These are phyloP conservation scores for Caenorhabditis virilis DNA, from an alignment of 2,888 invertebrate genomes.

Conservation along the genomic window DNA sequence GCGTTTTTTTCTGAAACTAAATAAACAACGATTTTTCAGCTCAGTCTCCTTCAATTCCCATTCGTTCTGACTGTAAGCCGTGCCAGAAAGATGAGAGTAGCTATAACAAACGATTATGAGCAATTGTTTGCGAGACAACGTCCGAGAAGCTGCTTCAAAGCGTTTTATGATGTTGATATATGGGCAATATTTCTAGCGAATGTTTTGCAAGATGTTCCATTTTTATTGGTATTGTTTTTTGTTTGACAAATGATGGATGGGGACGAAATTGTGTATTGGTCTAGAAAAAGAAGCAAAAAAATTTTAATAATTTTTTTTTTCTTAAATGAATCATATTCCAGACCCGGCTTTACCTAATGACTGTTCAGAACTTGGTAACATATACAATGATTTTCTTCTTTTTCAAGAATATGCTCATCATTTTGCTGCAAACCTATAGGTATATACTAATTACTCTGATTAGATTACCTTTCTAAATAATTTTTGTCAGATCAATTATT, in stretches of 20 bases:
- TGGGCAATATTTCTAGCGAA: constrained; percentile 71
- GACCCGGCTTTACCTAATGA: constrained; percentile 78
- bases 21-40: constrained; percentile 68
- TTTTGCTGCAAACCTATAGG: constrained; percentile 74
- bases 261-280: no score
- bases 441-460: constrained; percentile 4
- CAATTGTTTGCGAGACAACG: constrained; percentile 35
- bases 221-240: constrained; percentile 61
- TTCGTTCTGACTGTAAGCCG: constrained; percentile 86
- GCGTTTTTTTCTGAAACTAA: not conserved
- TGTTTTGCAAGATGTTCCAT: constrained; percentile 71
- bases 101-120: constrained; percentile 62
- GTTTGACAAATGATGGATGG: not conserved
- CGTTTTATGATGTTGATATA: constrained; percentile 69
- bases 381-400: constrained; percentile 97
- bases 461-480: not conserved
- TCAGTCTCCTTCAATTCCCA: constrained; percentile 91
- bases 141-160: constrained; percentile 31
- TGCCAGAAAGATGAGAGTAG: constrained; percentile 68
- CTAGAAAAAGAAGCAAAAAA: no score
- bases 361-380: constrained; percentile 85
- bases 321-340: constrained; percentile 2
- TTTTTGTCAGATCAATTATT: constrained; percentile 40
- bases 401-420: constrained; percentile 86
- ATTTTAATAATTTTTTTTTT: not conserved